Percentiles rank a stretch among this genome's conserved stretches.
Evolutionary conservation across 1,140 invertebrate species (phyloP).

Genomic region (Meteorus sp.): DNA sequence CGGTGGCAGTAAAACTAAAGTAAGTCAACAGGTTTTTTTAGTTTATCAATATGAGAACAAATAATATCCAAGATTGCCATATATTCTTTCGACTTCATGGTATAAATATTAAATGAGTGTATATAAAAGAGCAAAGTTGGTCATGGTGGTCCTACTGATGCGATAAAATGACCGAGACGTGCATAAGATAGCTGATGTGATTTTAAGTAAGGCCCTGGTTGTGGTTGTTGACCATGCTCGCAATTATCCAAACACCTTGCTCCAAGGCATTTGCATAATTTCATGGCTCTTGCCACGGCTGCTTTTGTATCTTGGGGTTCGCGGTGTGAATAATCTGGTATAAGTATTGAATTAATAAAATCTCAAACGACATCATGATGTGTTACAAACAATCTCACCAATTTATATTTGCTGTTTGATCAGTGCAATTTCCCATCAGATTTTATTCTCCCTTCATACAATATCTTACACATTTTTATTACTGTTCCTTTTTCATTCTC

Average conservation of each 20-base stretch:
- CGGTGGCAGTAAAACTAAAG: slow-evolving; percentile 89
- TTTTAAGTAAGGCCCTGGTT: slow-evolving; percentile 49
- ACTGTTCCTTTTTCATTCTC: background rate
- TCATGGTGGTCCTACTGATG: background rate
- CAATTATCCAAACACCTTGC: slow-evolving; percentile 53
- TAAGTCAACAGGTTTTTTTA: too few relatives aligned
- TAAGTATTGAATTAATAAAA: slow-evolving; percentile 34
- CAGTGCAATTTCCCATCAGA: too few relatives aligned
- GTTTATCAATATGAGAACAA: too few relatives aligned
- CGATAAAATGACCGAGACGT: background rate
- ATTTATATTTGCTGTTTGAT: too few relatives aligned
- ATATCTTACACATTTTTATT: too few relatives aligned
- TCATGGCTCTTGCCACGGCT: background rate
- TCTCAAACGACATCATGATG: too few relatives aligned
- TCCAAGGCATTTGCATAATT: slow-evolving; percentile 4
- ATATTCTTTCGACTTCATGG: too few relatives aligned
- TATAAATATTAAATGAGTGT: too few relatives aligned
- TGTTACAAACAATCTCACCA: too few relatives aligned
- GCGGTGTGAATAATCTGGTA: slow-evolving; percentile 34
- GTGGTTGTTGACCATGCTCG: slow-evolving; percentile 36
- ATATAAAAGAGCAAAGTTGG: too few relatives aligned
- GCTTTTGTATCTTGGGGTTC: background rate
- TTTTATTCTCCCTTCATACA: too few relatives aligned
- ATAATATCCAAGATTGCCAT: too few relatives aligned
- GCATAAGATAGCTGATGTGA: slow-evolving; percentile 43